These are phyloP conservation scores for Melitaea cinxia DNA, from an alignment of 1,140 invertebrate species.

Conservation along the genomic window DNA sequence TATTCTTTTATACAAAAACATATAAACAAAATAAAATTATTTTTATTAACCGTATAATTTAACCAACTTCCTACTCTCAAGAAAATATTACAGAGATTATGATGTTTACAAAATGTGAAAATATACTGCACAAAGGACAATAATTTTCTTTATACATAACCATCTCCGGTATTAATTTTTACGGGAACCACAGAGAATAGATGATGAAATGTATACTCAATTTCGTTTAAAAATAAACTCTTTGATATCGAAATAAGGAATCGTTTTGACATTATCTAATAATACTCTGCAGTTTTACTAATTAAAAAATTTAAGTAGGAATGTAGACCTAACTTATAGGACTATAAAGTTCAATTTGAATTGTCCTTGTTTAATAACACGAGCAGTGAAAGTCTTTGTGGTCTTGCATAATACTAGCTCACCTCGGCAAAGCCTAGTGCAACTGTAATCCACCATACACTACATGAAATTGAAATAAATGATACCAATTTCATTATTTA, in stretches of 20 bases:
- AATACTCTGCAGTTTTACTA: background rate
- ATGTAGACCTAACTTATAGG: background rate
- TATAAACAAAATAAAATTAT: too few relatives aligned
- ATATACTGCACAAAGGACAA: background rate
- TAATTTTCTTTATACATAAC: constrained; percentile 6
- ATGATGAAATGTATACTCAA: background rate
- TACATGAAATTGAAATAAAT: constrained; percentile 1
- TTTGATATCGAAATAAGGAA: constrained; percentile 1
- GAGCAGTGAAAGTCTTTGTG: constrained; percentile 62
- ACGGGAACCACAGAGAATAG: background rate
- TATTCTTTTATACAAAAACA: too few relatives aligned
- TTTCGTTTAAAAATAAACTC: constrained; percentile 12
- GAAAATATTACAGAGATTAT: background rate
- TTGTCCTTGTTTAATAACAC: constrained; percentile 1
- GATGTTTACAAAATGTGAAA: background rate
- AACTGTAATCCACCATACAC: background rate
- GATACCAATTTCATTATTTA: background rate
- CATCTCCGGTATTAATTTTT: background rate
- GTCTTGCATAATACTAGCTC: constrained; percentile 58
- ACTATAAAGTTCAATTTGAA: background rate
- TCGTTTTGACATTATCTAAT: background rate
- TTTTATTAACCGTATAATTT: too few relatives aligned
- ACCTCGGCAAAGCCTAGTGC: constrained; percentile 41
- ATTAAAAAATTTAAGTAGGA: background rate
- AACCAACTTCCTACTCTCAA: background rate